Evolutionary conservation across 2,113 vertebrate genomes (phyloP).

Genomic region (Toxostoma redivivum): DNA sequence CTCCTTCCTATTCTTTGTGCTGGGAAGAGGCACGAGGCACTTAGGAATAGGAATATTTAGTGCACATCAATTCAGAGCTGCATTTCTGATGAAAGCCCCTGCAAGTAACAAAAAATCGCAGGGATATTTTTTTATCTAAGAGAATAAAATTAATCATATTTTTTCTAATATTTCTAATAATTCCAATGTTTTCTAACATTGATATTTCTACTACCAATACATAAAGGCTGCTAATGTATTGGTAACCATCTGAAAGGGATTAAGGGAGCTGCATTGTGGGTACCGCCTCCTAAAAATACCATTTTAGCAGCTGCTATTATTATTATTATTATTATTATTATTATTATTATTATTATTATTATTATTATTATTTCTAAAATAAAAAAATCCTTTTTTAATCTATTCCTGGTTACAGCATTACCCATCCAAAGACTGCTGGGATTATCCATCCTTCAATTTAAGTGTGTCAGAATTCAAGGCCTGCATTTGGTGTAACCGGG

Average conservation of each 20-base stretch:
- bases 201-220: too few species aligned
- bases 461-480: conserved; percentile 1
- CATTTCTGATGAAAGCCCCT: background rate
- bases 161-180: too few species aligned
- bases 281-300: background rate
- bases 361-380: too few species aligned
- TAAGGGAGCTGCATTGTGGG: background rate
- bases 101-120: background rate
- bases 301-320: background rate
- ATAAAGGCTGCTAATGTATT: background rate
- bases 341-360: background rate
- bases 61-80: background rate
- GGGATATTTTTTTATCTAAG: background rate
- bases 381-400: background rate
- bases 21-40: background rate
- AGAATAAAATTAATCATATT: too few species aligned
- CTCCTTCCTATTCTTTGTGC: background rate
- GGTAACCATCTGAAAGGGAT: background rate
- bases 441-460: conserved; percentile 19
- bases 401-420: background rate
- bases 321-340: background rate
- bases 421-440: background rate
- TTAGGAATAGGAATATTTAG: background rate
- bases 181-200: too few species aligned
- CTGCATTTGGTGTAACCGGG: background rate